Evolutionary conservation across 2,888 invertebrate genomes (phyloP), one percentile per base, ranked within the genome.

Genomic region (Diachrysia chrysitis): DNA sequence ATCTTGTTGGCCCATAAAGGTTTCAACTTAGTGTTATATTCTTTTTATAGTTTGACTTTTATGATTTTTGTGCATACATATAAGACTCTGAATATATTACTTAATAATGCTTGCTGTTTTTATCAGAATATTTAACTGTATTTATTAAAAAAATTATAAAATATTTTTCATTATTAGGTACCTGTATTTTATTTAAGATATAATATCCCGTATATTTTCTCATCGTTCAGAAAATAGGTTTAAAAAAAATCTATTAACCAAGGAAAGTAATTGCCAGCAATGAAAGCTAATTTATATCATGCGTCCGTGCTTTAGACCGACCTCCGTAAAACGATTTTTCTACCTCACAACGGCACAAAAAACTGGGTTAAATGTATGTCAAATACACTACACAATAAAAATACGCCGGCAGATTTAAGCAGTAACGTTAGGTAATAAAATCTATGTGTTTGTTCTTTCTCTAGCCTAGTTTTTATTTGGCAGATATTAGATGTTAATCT

Each of bases 391-490:
- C 54, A 42, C 55, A 62, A 55, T 55, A 62, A 9, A 61, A 61
- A 58, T 63, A 74, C 55, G 77, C 60, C 7, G 54, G 19, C 59
- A 46, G 29, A 63, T 63, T 73, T 67, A 73, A 76, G 61, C 55
- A 58, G 51, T 61, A 37, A 37, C 35, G 60, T 72, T 67, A 74
- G 77, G 73, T 74, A 77, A 67, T 62, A 58, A 54, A 57, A 58
- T 63, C 62, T 72, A 61, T 63, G 67, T 57, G 54, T 77, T 66
- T 66, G 59, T 72, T 73, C 48, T 17, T 65, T 66, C 61, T 72
- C 42, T 72, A 77, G 66, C 32, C 23, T 54, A 23, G 16, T 25
- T 16, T 25, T 5, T 54, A 23, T 0, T 21, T 10, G 29, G 51
- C 35, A 54, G 56, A 62, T 53, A 37, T 48, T 46, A 14, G 56